Conservation (phyloP, 2,113 vertebrate genomes). For the Urocitellus parryii region DNA sequence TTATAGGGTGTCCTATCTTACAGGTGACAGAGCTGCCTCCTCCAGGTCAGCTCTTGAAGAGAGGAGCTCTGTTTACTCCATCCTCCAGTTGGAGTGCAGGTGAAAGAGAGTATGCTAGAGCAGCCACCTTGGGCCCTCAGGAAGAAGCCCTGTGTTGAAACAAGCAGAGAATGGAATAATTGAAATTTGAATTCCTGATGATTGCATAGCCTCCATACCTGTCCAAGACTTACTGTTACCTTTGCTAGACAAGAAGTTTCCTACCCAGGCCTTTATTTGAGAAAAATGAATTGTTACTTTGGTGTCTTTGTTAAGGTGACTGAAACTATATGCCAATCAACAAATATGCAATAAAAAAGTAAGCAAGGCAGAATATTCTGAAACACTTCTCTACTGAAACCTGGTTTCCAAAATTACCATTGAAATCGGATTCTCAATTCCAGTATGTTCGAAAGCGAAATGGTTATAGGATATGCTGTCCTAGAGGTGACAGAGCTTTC, state of each 20-base stretch:
- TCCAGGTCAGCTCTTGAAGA: neutral
- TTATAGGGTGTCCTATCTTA: too few species aligned
- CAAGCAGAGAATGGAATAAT: neutral
- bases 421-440: neutral
- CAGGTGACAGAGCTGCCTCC: neutral
- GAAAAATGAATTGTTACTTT: neutral
- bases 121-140: neutral
- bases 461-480: accelerated
- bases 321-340: neutral
- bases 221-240: too few species aligned
- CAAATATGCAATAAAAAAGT: neutral
- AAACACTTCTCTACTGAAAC: neutral
- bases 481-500: too few species aligned
- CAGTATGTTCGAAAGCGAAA: too few species aligned
- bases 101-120: too few species aligned
- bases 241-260: too few species aligned
- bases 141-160: too few species aligned
- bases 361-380: neutral
- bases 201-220: too few species aligned
- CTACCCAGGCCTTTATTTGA: neutral
- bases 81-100: neutral
- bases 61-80: neutral
- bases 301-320: neutral
- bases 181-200: neutral
- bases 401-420: neutral